Evolutionary conservation across 2,797 vertebrate genomes (phyloP), one percentile per base, ranked within the genome.

Genomic region (Acanthopagrus latus): DNA sequence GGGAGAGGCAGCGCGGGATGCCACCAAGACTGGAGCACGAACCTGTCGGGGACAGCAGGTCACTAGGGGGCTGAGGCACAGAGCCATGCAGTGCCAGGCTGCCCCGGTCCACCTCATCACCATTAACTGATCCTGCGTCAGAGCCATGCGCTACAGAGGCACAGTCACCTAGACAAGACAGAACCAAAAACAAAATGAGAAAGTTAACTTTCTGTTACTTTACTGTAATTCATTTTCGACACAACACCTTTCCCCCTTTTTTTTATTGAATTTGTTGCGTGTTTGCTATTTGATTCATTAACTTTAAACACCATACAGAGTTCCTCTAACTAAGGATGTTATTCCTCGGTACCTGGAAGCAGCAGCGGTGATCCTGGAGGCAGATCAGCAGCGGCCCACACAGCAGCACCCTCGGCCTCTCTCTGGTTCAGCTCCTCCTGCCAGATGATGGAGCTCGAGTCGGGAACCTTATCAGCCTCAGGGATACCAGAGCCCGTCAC

Each of bases 371-470:
- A 94, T 38, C 91, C 93, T 48, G 89, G 79, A 2, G 92, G 77
- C 20, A 94, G 81, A 43, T 96, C 96, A 14, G 91, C 68, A 21
- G 92, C 54, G 2, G 91, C 64, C 95, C 95, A 96, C 5, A 92
- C 91, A 7, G 93, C 86, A 1, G 91, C 84, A 1, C 87, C 94
- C 17, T 96, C 95, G 0, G 92, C 93, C 80, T 96, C 96, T 78
- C 95, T 93, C 89, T 93, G 95, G 67, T 94, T 95, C 69, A 96
- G 89, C 86, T 96, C 96, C 86, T 96, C 96, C 81, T 96, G 95
- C 96, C 96, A 96, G 85, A 96, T 96, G 83, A 96, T 95, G 60
- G 95, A 96, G 76, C 95, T 96, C 4, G 95, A 95, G 90, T 96
- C 95, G 0, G 95, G 95, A 64, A 94, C 93, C 83, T 94, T 95